phyloP scores from a whole-genome alignment of 1,140 invertebrate genomes.

The Maconellicoccus hirsutus region DNA sequence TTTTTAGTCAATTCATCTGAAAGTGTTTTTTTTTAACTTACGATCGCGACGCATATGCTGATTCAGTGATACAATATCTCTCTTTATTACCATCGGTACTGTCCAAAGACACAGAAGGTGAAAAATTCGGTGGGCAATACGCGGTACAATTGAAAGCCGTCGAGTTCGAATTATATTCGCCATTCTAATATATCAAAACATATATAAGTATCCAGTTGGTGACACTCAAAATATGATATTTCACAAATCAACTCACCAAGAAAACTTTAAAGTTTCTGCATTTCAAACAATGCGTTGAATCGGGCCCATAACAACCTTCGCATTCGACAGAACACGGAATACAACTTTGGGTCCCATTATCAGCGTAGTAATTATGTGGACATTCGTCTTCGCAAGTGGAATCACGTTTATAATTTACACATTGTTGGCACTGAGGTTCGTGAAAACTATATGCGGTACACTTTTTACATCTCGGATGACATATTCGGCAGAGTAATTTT shows the following conservation, averaged over 20 bases:
- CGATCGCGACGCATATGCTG: conserved; percentile 30
- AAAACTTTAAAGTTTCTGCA: conserved; percentile 81
- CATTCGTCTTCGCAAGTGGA: conserved; percentile 89
- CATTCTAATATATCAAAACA: not conserved
- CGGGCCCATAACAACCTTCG: conserved; percentile 68
- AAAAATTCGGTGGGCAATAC: conserved; percentile 63
- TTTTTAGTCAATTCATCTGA: too few relatives aligned
- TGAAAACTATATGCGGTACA: conserved; percentile 83
- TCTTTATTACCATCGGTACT: conserved; percentile 51
- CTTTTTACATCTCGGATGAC: conserved; percentile 77
- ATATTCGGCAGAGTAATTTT: conserved; percentile 75
- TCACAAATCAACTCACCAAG: conserved; percentile 35
- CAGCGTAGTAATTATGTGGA: conserved; percentile 68
- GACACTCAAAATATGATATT: not conserved
- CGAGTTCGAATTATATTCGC: conserved; percentile 38
- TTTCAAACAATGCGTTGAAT: conserved; percentile 60
- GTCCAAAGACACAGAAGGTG: conserved; percentile 49
- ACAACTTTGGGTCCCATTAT: conserved; percentile 53
- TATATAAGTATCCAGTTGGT: not conserved
- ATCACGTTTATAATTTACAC: conserved; percentile 67
- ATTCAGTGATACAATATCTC: conserved; percentile 64
- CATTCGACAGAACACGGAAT: conserved; percentile 70
- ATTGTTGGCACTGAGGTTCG: conserved; percentile 69
- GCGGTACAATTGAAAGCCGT: conserved; percentile 75
- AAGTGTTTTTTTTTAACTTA: too few relatives aligned